Evolutionary conservation across 2,888 invertebrate genomes (phyloP).

Genomic region (Eremobia ochroleuca): DNA sequence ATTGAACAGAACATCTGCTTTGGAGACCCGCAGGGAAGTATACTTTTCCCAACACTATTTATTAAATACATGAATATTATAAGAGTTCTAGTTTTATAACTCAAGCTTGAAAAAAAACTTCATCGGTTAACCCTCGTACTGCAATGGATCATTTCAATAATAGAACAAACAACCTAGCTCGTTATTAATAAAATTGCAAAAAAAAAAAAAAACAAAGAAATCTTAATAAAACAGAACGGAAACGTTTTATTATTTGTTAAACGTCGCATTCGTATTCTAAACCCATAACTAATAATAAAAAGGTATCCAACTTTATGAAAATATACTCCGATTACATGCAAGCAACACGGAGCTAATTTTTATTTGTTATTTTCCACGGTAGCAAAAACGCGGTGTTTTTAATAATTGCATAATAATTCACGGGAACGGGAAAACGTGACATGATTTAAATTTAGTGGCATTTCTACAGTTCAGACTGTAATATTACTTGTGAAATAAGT

Average conservation of each 20-base stretch:
- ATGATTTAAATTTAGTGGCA: conserved; percentile 61
- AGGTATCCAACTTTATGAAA: conserved; percentile 35
- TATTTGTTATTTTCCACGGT: conserved; percentile 53
- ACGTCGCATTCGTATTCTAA: conserved; percentile 45
- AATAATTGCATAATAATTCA: conserved; percentile 68
- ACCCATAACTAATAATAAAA: conserved; percentile 58
- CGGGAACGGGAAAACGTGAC: conserved; percentile 37
- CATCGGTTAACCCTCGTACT: conserved; percentile 14
- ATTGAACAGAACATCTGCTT: not conserved
- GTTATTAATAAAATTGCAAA: conserved; percentile 5
- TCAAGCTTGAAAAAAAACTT: not conserved
- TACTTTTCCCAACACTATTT: not conserved
- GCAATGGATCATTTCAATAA: conserved; percentile 21
- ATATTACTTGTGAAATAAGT: conserved; percentile 18
- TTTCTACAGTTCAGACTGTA: conserved; percentile 40
- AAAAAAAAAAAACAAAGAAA: conserved; percentile 19
- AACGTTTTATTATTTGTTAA: conserved; percentile 48
- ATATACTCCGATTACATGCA: conserved; percentile 55
- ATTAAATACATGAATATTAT: not conserved
- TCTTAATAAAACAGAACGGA: conserved; percentile 41
- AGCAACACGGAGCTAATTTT: conserved; percentile 55
- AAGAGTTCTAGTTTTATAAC: not conserved
- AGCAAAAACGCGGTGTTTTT: conserved; percentile 57
- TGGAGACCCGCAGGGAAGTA: not conserved
- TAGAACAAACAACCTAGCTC: conserved; percentile 11